Evolutionary conservation across 2,888 invertebrate species (phyloP).

Genomic region (Endotricha flammealis): DNA sequence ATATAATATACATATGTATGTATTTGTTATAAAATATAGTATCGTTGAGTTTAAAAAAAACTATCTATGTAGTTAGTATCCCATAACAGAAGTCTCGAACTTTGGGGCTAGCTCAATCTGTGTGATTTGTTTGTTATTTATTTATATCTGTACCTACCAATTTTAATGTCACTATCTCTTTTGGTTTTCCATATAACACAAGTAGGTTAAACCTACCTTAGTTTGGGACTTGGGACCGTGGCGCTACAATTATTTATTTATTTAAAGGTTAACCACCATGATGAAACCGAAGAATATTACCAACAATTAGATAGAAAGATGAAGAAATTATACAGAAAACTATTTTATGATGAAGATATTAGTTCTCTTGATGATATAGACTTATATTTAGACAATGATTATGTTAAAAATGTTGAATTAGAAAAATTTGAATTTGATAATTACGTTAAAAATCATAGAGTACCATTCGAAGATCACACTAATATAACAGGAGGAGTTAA

Average conservation of each 20-base stretch:
- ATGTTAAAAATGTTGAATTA: neutral
- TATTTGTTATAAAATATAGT: too few species aligned
- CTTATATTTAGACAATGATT: neutral
- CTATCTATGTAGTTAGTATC: too few species aligned
- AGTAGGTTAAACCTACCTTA: too few species aligned
- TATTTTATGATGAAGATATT: slow-evolving; percentile 26
- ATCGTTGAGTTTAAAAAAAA: too few species aligned
- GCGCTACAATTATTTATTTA: too few species aligned
- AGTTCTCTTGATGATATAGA: slow-evolving; percentile 8
- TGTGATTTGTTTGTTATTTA: too few species aligned
- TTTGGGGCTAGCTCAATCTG: too few species aligned
- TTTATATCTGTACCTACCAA: too few species aligned
- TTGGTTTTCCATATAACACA: neutral
- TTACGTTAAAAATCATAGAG: neutral
- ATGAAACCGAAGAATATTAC: slow-evolving; percentile 33
- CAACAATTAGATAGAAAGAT: slow-evolving; percentile 25
- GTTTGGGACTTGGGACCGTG: slow-evolving; percentile 19
- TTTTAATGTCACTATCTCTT: too few species aligned
- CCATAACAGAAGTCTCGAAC: too few species aligned
- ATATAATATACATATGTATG: too few species aligned
- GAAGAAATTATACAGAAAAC: slow-evolving; percentile 23
- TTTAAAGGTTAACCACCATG: slow-evolving; percentile 31
- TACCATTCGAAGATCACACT: neutral
- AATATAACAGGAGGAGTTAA: neutral
- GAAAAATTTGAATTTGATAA: neutral